Evolutionary conservation across 1,140 invertebrate species (phyloP), one percentile per base, ranked within the genome.

Genomic region (Tribolium castaneum): DNA sequence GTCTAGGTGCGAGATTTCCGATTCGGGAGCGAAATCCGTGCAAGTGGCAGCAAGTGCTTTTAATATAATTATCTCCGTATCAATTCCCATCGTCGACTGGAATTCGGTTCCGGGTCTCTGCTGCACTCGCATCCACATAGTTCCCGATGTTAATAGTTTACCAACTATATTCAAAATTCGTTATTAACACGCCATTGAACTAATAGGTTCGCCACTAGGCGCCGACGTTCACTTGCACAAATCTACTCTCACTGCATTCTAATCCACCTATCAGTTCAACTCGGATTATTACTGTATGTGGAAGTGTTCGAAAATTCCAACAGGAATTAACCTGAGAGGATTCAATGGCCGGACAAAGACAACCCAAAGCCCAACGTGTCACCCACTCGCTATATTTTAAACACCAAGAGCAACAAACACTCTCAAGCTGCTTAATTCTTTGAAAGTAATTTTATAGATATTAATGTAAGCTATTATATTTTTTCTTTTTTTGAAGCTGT

Each of bases 141-240:
- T 82, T 80, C 59, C 73, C 71, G 71, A 75, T 71, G 77, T 75
- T 82, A 80, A 82, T 82, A 82, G 81, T 82, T 82, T 62, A 76
- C 80, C 75, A 82, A 82, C 80, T 82, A 81, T 82, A 82, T 82
- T 81, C 81, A 79, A 82, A 82, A 82, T 82, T 81, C 80, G 81
- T 82, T 82, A 82, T 78, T 82, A 82, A 82, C 81, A 77, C 75
- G 73, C 81, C 81, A 82, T 82, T 82, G 81, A 82, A 50, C 78
- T 82, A 82, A 82, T 80, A 79, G 78, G 73, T 72, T 72, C 22
- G 70, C 50, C 50, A 72, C 22, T 51, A 51, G 45, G 45, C 50
- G 70, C 10, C 22, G 14, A 54, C 16, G 50, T 22, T 52, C 39
- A 52, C 50, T 72, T 72, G 70, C 50, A 72, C 45, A 71, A 71